Percentiles rank a stretch among this genome's conserved stretches.
These are phyloP conservation scores for Arion vulgaris DNA, from an alignment of 1,140 invertebrate species.

Conservation along the genomic window DNA sequence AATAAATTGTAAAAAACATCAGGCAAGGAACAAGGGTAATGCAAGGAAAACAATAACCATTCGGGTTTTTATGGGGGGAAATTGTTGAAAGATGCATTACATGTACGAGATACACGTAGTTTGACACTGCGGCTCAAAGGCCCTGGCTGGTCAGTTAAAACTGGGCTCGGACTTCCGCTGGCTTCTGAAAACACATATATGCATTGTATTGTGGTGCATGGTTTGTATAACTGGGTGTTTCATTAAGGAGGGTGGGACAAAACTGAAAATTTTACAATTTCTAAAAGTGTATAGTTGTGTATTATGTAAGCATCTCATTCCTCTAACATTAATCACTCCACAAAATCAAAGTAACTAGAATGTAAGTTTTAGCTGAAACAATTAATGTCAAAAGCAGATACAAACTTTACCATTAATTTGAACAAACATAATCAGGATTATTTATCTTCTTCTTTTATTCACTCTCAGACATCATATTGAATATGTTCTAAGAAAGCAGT, in stretches of 20 bases:
- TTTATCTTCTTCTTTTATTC: too few relatives aligned
- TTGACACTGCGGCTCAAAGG: slow-evolving; percentile 69
- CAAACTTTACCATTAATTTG: too few relatives aligned
- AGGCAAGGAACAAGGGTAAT: slow-evolving; percentile 12
- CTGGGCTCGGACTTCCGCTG: slow-evolving; percentile 66
- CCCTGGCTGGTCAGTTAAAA: slow-evolving; percentile 66
- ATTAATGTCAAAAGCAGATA: too few relatives aligned
- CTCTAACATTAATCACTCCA: too few relatives aligned
- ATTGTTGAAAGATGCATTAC: slow-evolving; percentile 48
- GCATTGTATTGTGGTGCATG: neutral
- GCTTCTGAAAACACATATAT: slow-evolving; percentile 62
- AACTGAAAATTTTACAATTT: too few relatives aligned
- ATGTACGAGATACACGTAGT: slow-evolving; percentile 69
- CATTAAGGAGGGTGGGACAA: neutral
- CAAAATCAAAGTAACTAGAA: too few relatives aligned
- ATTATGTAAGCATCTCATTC: too few relatives aligned
- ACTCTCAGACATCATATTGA: too few relatives aligned
- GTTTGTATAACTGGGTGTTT: neutral
- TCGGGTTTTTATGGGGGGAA: neutral
- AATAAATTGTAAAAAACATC: neutral
- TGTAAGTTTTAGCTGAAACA: too few relatives aligned
- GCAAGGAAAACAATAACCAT: slow-evolving; percentile 18
- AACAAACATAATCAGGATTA: too few relatives aligned
- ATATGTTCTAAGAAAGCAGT: too few relatives aligned
- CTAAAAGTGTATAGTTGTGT: too few relatives aligned